Evolutionary conservation across 1,140 invertebrate genomes (phyloP).

Genomic region (Lineus longissimus): DNA sequence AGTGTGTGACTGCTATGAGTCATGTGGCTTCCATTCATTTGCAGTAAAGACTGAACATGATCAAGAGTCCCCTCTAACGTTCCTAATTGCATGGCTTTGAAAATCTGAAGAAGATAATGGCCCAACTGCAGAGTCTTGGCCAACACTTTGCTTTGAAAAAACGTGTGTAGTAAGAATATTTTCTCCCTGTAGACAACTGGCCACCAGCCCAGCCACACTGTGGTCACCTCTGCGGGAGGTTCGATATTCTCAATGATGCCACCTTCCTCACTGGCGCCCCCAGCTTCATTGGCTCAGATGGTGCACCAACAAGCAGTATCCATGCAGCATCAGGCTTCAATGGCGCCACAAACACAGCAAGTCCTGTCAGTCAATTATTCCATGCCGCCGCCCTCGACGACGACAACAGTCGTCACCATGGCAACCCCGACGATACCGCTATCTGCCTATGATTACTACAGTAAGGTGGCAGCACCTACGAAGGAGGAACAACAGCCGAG

Average conservation of each 20-base stretch:
- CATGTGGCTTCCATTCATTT: too few species aligned
- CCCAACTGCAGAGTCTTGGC: too few species aligned
- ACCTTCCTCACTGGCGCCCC: not conserved
- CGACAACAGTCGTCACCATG: not conserved
- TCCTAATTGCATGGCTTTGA: too few species aligned
- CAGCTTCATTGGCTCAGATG: not conserved
- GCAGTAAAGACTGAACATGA: too few species aligned
- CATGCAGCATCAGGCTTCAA: not conserved
- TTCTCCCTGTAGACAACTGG: too few species aligned
- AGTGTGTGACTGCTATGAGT: too few species aligned
- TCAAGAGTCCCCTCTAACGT: too few species aligned
- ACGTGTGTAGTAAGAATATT: too few species aligned
- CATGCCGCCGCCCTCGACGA: not conserved
- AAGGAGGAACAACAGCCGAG: conserved; percentile 19
- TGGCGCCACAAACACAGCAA: not conserved
- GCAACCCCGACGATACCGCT: not conserved
- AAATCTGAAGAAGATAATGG: too few species aligned
- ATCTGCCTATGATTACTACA: not conserved
- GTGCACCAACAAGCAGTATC: not conserved
- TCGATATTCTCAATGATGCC: not conserved
- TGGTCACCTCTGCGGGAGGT: too few species aligned
- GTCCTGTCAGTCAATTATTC: not conserved
- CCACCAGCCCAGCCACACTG: too few species aligned
- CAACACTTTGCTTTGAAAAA: too few species aligned
- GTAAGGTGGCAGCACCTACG: not conserved